phyloP scores from a whole-genome alignment of 2,888 invertebrate species.

The Caenorhabditis plicata region DNA sequence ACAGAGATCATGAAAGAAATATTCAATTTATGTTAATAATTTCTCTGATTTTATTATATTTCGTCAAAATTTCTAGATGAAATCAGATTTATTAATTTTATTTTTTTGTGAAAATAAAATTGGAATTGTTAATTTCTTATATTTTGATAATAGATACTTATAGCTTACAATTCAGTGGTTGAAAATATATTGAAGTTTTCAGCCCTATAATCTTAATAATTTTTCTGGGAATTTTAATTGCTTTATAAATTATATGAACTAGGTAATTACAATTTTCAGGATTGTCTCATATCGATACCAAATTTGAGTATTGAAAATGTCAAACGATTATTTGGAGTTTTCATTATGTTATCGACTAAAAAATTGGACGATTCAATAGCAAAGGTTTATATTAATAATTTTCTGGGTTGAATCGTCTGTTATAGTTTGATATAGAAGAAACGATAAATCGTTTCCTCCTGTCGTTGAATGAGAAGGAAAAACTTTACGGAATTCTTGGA shows the following conservation, averaged over 20 bases:
- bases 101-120: neutral
- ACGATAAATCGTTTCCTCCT: constrained; percentile 18
- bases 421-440: constrained; percentile 13
- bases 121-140: neutral
- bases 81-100: neutral
- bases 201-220: too few relatives aligned
- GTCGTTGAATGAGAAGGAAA: constrained; percentile 28
- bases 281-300: constrained; percentile 26
- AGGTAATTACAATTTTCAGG: constrained; percentile 7
- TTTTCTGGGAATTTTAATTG: neutral
- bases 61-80: too few relatives aligned
- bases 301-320: constrained; percentile 24
- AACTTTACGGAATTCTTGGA: constrained; percentile 34
- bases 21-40: too few relatives aligned
- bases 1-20: too few relatives aligned
- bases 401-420: neutral
- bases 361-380: neutral
- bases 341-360: constrained; percentile 9
- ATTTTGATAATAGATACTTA: too few relatives aligned
- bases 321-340: constrained; percentile 32
- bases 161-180: too few relatives aligned
- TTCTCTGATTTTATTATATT: too few relatives aligned
- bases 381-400: neutral
- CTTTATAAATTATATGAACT: neutral
- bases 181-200: too few relatives aligned